Evolutionary conservation across 1,140 invertebrate genomes (phyloP), one percentile per base, ranked within the genome.

Genomic region (Brachionus sp.): DNA sequence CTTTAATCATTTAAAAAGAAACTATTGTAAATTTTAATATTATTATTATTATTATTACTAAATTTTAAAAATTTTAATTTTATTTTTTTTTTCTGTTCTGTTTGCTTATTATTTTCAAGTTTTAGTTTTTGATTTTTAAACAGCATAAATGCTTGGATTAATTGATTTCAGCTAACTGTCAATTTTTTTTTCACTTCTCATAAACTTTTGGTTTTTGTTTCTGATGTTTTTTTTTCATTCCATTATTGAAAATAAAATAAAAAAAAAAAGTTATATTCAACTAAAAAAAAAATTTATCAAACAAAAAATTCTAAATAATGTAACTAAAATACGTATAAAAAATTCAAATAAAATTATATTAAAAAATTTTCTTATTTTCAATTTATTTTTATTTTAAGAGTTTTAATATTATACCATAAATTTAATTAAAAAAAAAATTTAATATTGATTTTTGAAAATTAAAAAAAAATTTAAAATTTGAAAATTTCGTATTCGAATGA

Each of bases 141-240:
- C 25, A 37, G 37, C 29, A 39, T 46, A 46, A 44, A 46, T 44
- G 19, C 35, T 37, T 70, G 13, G 66, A 37, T 68, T 25, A 68
- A 25, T 68, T 68, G 25, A 70, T 5, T 33, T 66, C 33, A 66
- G 33, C 62, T 66, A 13, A 66, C 10, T 66, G 62, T 66, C 50
- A 53, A 13, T 16, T 46, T n/a, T 46, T 19, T 7, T 53, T 53
- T 53, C 16, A 29, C 29, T 53, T 53, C 7, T 53, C 16, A 19
- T 53, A 19, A 0, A 53, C n/a, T 53, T 53, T 19, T 25, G 50
- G 50, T 66, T 66, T 66, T 66, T 66, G 62, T 33, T 66, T 33
- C 23, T 66, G 25, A 66, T 66, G 62, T 66, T 66, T 73, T 73
- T 70, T 73, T 73, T 73, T 73, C 68, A 73, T 73, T 73, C 68